Conservation (phyloP, 1,140 invertebrate species). For the Drosophila grimshawi region DNA sequence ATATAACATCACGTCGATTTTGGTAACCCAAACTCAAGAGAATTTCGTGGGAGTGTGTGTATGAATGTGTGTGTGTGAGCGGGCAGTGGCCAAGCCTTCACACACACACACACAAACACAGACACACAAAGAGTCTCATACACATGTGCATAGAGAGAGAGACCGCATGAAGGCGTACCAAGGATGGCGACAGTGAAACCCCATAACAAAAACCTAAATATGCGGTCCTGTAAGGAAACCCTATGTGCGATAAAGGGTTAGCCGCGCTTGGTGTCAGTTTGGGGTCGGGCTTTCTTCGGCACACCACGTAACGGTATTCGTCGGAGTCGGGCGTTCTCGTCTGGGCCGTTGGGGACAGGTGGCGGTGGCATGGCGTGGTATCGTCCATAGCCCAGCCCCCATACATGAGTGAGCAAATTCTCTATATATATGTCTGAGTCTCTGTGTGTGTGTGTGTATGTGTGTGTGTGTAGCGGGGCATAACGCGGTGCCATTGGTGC, state of each 20-base stretch:
- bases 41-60: conserved; percentile 25
- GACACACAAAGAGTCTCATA: conserved; percentile 1
- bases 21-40: conserved; percentile 70
- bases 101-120: background rate
- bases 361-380: conserved; percentile 27
- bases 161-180: conserved; percentile 36
- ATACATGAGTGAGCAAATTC: conserved; percentile 39
- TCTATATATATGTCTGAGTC: conserved; percentile 25
- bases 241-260: conserved; percentile 85
- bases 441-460: conserved; percentile 35
- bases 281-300: conserved; percentile 81
- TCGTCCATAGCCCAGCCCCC: conserved; percentile 41
- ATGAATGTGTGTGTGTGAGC: conserved; percentile 21
- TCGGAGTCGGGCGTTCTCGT: conserved; percentile 44
- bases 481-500: conserved; percentile 85
- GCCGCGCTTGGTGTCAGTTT: conserved; percentile 84
- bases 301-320: conserved; percentile 73
- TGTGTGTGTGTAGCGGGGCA: conserved; percentile 73
- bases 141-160: conserved; percentile 15
- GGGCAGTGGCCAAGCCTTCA: background rate
- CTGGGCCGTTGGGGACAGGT: conserved; percentile 21
- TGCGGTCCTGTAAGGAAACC: conserved; percentile 85
- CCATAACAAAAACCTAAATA: conserved; percentile 84
- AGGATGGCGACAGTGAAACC: conserved; percentile 53
- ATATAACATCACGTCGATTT: conserved; percentile 82